Percentiles rank a stretch among this genome's conserved stretches.
Conservation (phyloP, 2,113 vertebrate genomes). For the Carlito syrichta region DNA sequence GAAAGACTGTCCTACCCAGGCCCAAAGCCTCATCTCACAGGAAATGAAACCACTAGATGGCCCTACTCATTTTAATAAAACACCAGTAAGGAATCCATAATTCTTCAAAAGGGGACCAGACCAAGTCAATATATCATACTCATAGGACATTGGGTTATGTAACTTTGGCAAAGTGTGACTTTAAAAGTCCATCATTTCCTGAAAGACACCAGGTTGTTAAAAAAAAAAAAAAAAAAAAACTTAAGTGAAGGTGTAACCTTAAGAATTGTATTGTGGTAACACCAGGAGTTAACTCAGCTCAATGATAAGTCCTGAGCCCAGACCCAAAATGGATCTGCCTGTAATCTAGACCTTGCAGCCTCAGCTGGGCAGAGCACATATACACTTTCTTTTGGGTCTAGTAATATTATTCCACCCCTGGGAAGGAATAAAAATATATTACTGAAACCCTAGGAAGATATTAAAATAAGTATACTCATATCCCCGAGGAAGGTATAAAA, state of each 20-base stretch:
- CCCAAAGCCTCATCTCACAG: neutral
- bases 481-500: slow-evolving; percentile 62
- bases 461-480: slow-evolving; percentile 67
- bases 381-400: neutral
- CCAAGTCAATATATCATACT: neutral
- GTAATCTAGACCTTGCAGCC: neutral
- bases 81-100: neutral
- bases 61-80: slow-evolving; percentile 33
- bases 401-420: slow-evolving; percentile 41
- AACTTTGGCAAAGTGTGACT: slow-evolving; percentile 7
- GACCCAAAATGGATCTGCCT: neutral
- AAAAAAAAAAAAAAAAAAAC: slow-evolving; percentile 2
- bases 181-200: slow-evolving; percentile 33
- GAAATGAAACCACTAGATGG: slow-evolving; percentile 28
- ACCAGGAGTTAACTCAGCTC: neutral
- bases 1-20: neutral
- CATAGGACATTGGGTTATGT: neutral
- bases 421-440: slow-evolving; percentile 69
- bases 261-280: neutral
- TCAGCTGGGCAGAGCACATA: neutral
- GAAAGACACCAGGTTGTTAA: slow-evolving; percentile 26
- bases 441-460: slow-evolving; percentile 61
- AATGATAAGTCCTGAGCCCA: neutral
- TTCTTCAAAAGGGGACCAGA: neutral
- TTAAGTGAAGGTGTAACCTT: neutral